Conservation (phyloP, 1,140 invertebrate genomes). For the Drosophila lini region DNA sequence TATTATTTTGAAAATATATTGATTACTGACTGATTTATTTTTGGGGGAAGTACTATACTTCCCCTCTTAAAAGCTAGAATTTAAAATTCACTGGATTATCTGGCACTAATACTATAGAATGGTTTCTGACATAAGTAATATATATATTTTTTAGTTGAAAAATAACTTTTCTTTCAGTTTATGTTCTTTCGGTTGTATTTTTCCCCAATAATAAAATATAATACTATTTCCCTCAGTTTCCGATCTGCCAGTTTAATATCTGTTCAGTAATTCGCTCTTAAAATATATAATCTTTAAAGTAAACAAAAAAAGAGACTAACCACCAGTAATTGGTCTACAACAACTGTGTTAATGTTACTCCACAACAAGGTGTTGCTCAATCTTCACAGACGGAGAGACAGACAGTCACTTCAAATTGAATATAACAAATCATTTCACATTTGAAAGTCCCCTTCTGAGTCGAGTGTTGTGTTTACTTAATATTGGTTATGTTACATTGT, state of each 20-base stretch:
- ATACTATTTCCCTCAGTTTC: no score
- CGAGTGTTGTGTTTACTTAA: slow-evolving; percentile 10
- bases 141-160: not conserved
- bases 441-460: slow-evolving; percentile 27
- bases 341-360: slow-evolving; percentile 17
- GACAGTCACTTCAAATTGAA: slow-evolving; percentile 31
- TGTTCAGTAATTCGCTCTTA: not conserved
- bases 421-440: slow-evolving; percentile 39
- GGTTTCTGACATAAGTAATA: not conserved
- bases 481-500: slow-evolving; percentile 12
- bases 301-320: slow-evolving; percentile 14
- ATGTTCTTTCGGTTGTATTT: not conserved
- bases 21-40: no score
- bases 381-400: slow-evolving; percentile 5
- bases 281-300: slow-evolving; percentile 5
- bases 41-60: not conserved
- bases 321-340: slow-evolving; percentile 25
- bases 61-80: no score
- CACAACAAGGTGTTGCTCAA: slow-evolving; percentile 36
- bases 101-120: not conserved
- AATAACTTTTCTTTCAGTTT: not conserved
- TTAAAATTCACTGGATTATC: not conserved
- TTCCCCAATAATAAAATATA: no score
- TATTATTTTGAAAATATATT: no score
- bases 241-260: not conserved